Evolutionary conservation across 2,113 vertebrate genomes (phyloP).

Genomic region (Sinocyclocheilus rhinocerous): DNA sequence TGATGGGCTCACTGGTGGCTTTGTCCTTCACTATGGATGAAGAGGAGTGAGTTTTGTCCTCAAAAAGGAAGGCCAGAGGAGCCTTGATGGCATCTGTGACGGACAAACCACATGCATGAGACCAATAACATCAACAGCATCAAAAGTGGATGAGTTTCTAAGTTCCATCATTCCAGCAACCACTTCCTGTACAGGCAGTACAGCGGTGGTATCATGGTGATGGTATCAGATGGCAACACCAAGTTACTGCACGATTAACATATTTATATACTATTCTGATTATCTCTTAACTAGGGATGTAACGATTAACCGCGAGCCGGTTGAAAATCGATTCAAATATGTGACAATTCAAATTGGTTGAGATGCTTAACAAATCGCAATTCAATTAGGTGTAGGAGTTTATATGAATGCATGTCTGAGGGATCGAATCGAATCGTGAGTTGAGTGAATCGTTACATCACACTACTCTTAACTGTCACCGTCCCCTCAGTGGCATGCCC

Average conservation of each 20-base stretch:
- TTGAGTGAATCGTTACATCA: too few relatives aligned
- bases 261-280: not conserved
- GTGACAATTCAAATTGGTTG: too few relatives aligned
- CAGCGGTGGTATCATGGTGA: not conserved
- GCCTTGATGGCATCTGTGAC: conserved; percentile 81
- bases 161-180: not conserved
- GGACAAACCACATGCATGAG: not conserved
- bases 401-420: too few relatives aligned
- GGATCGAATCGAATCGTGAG: too few relatives aligned
- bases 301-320: too few relatives aligned
- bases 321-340: too few relatives aligned
- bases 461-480: too few relatives aligned
- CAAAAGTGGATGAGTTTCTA: not conserved
- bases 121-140: not conserved
- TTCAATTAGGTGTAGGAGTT: too few relatives aligned
- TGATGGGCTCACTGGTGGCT: conserved; percentile 97
- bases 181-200: not conserved
- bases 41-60: conserved; percentile 96
- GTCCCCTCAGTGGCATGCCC: too few relatives aligned
- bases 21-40: conserved; percentile 99
- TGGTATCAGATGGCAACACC: not conserved
- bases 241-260: not conserved
- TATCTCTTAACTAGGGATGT: not conserved
- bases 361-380: too few relatives aligned
- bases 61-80: conserved; percentile 90